Percentiles rank a stretch among this genome's conserved stretches.
Evolutionary conservation across 2,888 invertebrate genomes (phyloP).

Genomic region (Elysia crispata): DNA sequence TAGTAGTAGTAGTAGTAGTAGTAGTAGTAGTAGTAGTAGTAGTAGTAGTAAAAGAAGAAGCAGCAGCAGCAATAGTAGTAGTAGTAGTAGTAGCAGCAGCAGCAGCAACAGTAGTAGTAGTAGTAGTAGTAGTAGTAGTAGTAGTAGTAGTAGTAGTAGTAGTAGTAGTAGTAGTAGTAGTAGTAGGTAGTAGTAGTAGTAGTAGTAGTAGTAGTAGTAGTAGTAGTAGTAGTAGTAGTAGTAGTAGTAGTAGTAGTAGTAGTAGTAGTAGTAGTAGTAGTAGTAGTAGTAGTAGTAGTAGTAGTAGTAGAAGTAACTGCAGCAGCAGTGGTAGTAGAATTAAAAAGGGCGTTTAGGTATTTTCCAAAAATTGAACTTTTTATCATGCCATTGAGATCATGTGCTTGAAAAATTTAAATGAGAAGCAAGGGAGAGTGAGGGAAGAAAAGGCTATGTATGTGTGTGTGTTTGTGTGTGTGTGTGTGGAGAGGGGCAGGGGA

Average conservation of each 20-base stretch:
- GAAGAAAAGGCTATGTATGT: no score
- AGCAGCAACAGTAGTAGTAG: not conserved
- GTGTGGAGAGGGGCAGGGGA: no score
- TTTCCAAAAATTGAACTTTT: no score
- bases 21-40: conserved; percentile 9
- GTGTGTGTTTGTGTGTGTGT: no score
- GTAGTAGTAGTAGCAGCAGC: not conserved
- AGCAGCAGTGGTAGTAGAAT: no score
- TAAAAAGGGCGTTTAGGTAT: no score
- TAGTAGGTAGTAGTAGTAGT: no score
- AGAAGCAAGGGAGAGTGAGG: no score
- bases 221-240: not conserved
- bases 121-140: conserved; percentile 9
- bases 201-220: not conserved
- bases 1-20: conserved; percentile 9
- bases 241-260: not conserved
- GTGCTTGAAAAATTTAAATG: no score
- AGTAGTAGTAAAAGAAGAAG: no score
- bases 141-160: conserved; percentile 9
- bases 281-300: not conserved
- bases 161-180: conserved; percentile 9
- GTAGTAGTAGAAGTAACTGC: no score
- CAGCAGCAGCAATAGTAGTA: not conserved
- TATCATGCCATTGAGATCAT: not conserved
- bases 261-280: not conserved